Conservation (phyloP, 1,140 invertebrate genomes). For the Diuraphis noxia region DNA sequence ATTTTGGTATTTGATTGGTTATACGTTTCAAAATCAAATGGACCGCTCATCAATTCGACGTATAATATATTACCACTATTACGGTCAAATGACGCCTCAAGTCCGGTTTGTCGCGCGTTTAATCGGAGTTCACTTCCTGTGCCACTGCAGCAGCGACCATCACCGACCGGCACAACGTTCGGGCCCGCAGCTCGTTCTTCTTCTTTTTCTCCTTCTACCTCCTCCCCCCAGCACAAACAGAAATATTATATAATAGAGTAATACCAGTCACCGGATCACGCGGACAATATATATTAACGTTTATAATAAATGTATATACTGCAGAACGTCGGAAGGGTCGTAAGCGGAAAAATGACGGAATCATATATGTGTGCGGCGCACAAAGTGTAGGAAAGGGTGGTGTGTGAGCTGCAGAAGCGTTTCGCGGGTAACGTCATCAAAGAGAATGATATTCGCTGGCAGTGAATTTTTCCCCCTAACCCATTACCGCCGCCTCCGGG, state of each 20-base stretch:
- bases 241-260: background rate
- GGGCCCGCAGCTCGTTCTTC: background rate
- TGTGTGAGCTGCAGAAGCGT: too few relatives aligned
- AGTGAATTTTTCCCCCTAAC: background rate
- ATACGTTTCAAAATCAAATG: background rate
- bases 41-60: background rate
- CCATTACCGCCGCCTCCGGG: background rate
- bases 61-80: background rate
- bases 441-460: conserved; percentile 36
- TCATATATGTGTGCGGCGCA: background rate
- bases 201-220: background rate
- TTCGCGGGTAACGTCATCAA: conserved; percentile 23
- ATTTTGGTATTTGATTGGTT: background rate
- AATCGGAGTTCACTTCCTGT: background rate
- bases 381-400: background rate
- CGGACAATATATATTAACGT: background rate
- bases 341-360: background rate
- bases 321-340: background rate
- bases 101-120: background rate
- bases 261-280: background rate
- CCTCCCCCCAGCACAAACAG: too few relatives aligned
- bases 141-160: background rate
- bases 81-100: background rate
- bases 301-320: background rate
- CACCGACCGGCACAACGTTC: background rate